These are phyloP conservation scores for Ceryle rudis DNA, from an alignment of 2,797 vertebrate genomes.

Conservation along the genomic window DNA sequence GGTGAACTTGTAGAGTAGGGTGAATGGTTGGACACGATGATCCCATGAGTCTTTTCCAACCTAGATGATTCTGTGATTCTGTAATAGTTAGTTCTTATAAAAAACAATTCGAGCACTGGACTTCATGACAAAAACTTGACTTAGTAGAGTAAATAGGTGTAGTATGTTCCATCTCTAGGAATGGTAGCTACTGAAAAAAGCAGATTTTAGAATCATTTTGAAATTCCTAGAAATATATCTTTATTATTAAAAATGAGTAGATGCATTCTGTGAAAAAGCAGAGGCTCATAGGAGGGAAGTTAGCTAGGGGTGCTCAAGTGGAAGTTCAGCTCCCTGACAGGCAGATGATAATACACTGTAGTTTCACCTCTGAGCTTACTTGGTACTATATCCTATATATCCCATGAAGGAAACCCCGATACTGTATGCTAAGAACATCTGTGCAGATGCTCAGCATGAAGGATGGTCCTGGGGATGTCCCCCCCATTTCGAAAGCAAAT, in stretches of 20 bases:
- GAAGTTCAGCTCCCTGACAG: fast-evolving
- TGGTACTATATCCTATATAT: background rate
- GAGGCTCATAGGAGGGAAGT: background rate
- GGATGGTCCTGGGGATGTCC: fast-evolving
- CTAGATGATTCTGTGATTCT: no score
- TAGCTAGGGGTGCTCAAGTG: background rate
- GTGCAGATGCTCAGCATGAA: background rate
- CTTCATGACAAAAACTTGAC: background rate
- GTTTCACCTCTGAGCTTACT: background rate
- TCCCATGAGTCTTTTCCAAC: no score
- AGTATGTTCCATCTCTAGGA: background rate
- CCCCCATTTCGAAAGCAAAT: fast-evolving
- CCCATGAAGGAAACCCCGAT: background rate
- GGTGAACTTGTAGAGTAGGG: no score
- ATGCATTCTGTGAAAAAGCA: background rate
- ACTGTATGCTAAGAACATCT: fast-evolving
- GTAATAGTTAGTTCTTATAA: background rate
- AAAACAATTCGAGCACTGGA: background rate
- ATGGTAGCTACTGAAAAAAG: background rate
- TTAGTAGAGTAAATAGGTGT: background rate
- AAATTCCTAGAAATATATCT: background rate
- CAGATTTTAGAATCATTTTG: background rate
- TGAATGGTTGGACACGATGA: no score
- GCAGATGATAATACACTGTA: background rate
- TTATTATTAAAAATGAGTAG: background rate